Percentiles rank a stretch among this genome's conserved stretches.
phyloP scores from a whole-genome alignment of 2,797 vertebrate genomes.

The Rhinella marina region DNA sequence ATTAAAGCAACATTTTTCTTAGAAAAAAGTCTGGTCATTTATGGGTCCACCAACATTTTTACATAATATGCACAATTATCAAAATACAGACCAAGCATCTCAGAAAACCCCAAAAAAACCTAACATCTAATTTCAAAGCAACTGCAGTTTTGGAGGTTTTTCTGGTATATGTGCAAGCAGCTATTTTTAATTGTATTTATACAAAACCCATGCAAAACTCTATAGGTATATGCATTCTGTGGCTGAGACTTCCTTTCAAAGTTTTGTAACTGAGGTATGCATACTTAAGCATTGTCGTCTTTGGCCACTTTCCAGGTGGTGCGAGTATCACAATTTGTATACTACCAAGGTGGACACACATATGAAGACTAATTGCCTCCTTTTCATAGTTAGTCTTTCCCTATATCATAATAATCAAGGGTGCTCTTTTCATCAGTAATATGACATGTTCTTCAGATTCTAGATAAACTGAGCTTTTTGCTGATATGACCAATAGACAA shows the following conservation, averaged over 20 bases:
- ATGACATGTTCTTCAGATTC: constrained; percentile 85
- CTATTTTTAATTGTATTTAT: constrained; percentile 99
- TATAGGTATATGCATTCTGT: constrained; percentile 99
- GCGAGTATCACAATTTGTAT: constrained; percentile 88
- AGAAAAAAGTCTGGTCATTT: constrained; percentile 99
- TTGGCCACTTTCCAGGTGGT: constrained; percentile 90
- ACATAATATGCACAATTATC: constrained; percentile 99
- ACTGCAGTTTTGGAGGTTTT: constrained; percentile 99
- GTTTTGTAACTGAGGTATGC: constrained; percentile 99
- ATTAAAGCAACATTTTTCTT: constrained; percentile 99
- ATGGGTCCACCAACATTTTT: constrained; percentile 99
- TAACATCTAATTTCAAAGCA: constrained; percentile 99
- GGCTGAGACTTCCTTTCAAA: constrained; percentile 98
- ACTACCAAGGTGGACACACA: constrained; percentile 86
- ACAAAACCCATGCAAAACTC: constrained; percentile 99
- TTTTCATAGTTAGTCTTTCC: constrained; percentile 89
- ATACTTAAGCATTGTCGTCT: constrained; percentile 94
- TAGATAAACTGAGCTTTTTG: constrained; percentile 84
- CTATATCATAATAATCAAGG: constrained; percentile 88
- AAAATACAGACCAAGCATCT: constrained; percentile 99
- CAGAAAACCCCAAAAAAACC: constrained; percentile 99
- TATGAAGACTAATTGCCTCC: constrained; percentile 84
- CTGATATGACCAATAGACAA: constrained; percentile 90
- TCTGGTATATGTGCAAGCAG: constrained; percentile 99
- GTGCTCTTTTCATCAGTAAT: constrained; percentile 82